Evolutionary conservation across 2,113 vertebrate genomes (phyloP).

Genomic region (Typhlomys cinereus): DNA sequence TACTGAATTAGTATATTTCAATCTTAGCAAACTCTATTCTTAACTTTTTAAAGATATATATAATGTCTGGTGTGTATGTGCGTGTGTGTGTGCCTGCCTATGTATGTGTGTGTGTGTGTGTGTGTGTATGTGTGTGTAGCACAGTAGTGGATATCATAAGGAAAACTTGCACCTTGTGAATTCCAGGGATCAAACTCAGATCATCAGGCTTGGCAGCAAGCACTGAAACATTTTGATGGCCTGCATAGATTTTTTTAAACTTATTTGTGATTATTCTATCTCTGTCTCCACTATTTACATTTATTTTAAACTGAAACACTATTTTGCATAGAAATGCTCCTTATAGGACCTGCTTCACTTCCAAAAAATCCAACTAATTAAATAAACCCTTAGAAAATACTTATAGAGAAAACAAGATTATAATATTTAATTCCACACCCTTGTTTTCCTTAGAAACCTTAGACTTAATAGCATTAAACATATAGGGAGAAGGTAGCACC

Average conservation of each 20-base stretch:
- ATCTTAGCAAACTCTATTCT: no score
- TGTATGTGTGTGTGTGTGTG: no score
- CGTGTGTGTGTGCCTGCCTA: no score
- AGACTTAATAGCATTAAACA: not conserved
- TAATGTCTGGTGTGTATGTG: no score
- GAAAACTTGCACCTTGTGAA: no score
- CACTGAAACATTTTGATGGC: no score
- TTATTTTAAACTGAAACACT: not conserved
- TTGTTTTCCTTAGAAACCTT: conserved; percentile 14
- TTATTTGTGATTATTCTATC: not conserved
- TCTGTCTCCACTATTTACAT: not conserved
- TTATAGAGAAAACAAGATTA: conserved; percentile 35
- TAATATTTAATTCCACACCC: not conserved
- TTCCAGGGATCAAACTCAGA: no score
- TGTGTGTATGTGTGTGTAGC: no score
- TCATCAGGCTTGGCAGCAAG: no score
- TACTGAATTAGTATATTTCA: no score
- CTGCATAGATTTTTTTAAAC: conserved; percentile 1
- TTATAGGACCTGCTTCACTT: not conserved
- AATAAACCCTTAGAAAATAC: not conserved
- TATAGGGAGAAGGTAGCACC: not conserved
- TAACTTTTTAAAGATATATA: no score
- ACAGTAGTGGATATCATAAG: no score
- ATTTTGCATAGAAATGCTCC: not conserved
- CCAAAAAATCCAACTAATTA: not conserved